phyloP scores from a whole-genome alignment of 2,888 invertebrate genomes.

The Anorthoa munda region DNA sequence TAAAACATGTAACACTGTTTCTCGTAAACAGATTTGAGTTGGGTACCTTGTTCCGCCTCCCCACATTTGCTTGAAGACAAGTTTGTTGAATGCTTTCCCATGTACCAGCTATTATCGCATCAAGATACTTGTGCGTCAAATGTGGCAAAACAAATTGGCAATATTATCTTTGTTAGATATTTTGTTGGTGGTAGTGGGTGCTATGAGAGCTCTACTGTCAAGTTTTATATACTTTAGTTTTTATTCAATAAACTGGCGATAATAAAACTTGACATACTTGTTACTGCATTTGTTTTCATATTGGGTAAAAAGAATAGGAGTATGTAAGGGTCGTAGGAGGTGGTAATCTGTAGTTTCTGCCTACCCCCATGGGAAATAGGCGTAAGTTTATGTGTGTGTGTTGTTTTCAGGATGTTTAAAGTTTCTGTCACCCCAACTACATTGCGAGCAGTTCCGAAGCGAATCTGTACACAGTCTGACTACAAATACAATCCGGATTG shows the following conservation, averaged over 20 bases:
- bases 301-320: too few relatives aligned
- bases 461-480: too few relatives aligned
- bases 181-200: constrained; percentile 21
- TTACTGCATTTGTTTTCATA: too few relatives aligned
- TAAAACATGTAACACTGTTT: constrained; percentile 80
- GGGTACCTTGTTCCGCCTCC: constrained; percentile 72
- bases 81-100: constrained; percentile 87
- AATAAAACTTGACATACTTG: too few relatives aligned
- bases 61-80: constrained; percentile 75
- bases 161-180: constrained; percentile 51
- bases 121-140: constrained; percentile 72
- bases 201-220: constrained; percentile 1
- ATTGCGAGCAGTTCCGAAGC: too few relatives aligned
- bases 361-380: too few relatives aligned
- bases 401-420: too few relatives aligned
- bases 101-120: constrained; percentile 86
- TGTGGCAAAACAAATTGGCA: constrained; percentile 31
- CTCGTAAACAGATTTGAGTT: constrained; percentile 83
- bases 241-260: constrained; percentile 13
- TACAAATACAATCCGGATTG: too few relatives aligned
- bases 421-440: too few relatives aligned
- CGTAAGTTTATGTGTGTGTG: too few relatives aligned
- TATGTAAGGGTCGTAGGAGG: too few relatives aligned
- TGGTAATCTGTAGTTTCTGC: too few relatives aligned
- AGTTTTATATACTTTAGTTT: constrained; percentile 6